phyloP scores from a whole-genome alignment of 1,140 invertebrate species.

The Sinonovacula constricta region DNA sequence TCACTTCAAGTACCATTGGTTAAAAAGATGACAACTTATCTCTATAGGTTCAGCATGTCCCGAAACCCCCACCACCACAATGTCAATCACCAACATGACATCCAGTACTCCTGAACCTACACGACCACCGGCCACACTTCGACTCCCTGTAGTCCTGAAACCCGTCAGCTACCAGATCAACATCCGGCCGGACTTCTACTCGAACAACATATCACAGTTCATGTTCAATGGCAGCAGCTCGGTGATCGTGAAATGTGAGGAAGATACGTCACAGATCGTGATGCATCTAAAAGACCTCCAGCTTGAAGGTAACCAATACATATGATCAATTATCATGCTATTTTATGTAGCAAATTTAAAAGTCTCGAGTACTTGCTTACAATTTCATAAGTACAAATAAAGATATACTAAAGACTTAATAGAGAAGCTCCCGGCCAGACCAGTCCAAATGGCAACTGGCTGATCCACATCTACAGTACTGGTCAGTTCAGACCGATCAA shows the following conservation, averaged over 20 bases:
- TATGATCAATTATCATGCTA: no score
- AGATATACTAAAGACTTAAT: no score
- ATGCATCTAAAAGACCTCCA: constrained; percentile 81
- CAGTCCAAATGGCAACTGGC: no score
- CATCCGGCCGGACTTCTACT: constrained; percentile 75
- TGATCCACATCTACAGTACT: no score
- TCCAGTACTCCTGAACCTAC: not conserved
- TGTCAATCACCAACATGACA: not conserved
- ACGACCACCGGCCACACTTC: constrained; percentile 61
- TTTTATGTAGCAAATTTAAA: no score
- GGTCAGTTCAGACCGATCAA: no score
- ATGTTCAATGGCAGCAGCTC: constrained; percentile 86
- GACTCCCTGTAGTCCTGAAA: constrained; percentile 70
- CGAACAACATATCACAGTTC: constrained; percentile 65
- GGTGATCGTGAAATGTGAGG: constrained; percentile 83
- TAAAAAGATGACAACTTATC: no score
- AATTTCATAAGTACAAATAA: no score
- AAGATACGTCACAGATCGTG: constrained; percentile 83
- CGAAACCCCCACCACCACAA: not conserved
- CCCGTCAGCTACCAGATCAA: constrained; percentile 75
- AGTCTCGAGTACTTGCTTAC: no score
- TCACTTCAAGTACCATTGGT: no score
- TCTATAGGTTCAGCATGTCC: no score
- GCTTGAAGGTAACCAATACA: constrained; percentile 52
- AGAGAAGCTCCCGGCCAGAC: no score